Evolutionary conservation across 2,888 invertebrate genomes (phyloP).

Genomic region (Acanthosepion pharaonis): DNA sequence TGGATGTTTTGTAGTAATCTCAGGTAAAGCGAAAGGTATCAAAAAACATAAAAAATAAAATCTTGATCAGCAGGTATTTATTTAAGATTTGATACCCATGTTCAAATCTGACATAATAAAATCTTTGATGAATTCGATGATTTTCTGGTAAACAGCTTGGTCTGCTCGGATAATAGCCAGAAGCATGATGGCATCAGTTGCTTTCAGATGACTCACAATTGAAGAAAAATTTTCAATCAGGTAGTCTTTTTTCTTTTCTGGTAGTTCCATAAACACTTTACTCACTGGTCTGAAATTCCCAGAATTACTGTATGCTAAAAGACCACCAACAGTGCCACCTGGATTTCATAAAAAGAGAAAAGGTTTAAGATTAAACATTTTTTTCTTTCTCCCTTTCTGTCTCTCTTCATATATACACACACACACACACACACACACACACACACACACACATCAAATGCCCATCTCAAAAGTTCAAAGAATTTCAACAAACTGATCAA

Average conservation of each 20-base stretch:
- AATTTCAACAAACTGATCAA: too few relatives aligned
- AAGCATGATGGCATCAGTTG: neutral
- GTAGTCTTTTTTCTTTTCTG: neutral
- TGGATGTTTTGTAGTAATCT: too few relatives aligned
- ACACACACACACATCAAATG: too few relatives aligned
- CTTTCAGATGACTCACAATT: neutral
- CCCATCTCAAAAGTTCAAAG: too few relatives aligned
- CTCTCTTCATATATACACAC: too few relatives aligned
- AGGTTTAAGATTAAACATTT: too few relatives aligned
- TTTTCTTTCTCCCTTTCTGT: too few relatives aligned
- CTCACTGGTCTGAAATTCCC: neutral
- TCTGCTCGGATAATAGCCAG: neutral
- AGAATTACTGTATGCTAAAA: neutral
- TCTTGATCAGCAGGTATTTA: neutral
- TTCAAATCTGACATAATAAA: neutral
- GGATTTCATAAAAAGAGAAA: neutral
- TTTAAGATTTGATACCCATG: neutral
- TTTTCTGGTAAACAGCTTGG: neutral
- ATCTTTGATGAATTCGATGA: neutral
- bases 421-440: too few relatives aligned
- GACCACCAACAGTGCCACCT: neutral
- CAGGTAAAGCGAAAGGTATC: neutral
- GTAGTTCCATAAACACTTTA: neutral
- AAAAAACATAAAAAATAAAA: neutral
- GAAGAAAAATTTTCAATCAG: neutral